A percentile compares a stretch with the other conserved stretches of the same genome.
phyloP scores from a whole-genome alignment of 2,113 vertebrate species.

The Odocoileus hemionus region DNA sequence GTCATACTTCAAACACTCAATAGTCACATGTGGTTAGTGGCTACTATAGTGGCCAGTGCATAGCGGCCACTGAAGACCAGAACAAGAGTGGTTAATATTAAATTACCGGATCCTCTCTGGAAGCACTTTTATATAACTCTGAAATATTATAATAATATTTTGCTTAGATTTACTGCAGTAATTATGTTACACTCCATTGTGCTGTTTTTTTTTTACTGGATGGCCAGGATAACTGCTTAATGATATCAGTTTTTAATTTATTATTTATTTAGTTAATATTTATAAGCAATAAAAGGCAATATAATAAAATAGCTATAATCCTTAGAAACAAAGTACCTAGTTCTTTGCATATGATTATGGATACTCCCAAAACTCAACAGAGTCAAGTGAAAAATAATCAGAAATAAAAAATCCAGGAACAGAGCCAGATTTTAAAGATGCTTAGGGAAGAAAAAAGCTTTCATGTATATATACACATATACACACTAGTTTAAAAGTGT shows the following conservation, averaged over 20 bases:
- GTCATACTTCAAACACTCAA: neutral
- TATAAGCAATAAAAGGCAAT: constrained; percentile 18
- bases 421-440: constrained; percentile 4
- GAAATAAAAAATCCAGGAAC: neutral
- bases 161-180: neutral
- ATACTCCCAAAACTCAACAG: neutral
- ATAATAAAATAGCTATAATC: neutral
- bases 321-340: neutral
- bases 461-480: neutral
- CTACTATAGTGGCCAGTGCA: neutral
- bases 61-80: neutral
- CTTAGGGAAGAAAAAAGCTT: neutral
- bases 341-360: neutral
- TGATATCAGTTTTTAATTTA: neutral
- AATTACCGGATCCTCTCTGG: neutral
- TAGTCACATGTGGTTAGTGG: neutral
- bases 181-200: neutral
- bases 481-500: neutral
- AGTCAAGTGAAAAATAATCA: neutral
- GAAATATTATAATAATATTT: constrained; percentile 30
- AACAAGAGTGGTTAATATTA: neutral
- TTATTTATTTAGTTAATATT: neutral
- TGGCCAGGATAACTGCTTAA: neutral
- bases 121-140: constrained; percentile 13
- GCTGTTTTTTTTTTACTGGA: neutral